Evolutionary conservation across 2,113 vertebrate genomes (phyloP).

Genomic region (Mobula birostris): DNA sequence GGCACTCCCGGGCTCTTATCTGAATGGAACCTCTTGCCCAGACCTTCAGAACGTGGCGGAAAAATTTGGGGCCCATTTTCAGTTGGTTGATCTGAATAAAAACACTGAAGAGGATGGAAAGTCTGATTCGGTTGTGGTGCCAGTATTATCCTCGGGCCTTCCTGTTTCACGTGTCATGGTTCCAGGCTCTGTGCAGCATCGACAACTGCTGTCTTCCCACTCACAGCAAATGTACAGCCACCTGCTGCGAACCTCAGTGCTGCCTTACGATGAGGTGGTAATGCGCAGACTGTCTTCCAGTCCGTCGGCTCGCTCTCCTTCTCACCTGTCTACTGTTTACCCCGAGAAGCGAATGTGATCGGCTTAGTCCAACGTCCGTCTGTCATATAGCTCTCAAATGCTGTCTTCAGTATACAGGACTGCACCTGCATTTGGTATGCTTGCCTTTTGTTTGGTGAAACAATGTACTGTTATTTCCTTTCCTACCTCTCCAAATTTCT

Average conservation of each 20-base stretch:
- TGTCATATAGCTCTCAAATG: neutral
- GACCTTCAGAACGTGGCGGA: constrained; percentile 17
- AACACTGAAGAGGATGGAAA: neutral
- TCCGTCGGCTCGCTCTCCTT: neutral
- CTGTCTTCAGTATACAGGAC: neutral
- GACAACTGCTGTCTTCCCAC: constrained; percentile 24
- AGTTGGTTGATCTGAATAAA: constrained; percentile 33
- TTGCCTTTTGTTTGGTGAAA: neutral
- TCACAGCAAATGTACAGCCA: constrained; percentile 33
- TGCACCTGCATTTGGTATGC: neutral
- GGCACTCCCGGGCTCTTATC: neutral
- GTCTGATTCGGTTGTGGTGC: constrained; percentile 3
- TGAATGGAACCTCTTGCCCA: neutral
- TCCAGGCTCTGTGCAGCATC: neutral
- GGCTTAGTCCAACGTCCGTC: neutral
- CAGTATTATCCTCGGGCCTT: neutral
- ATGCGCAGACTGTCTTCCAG: constrained; percentile 16
- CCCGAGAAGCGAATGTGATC: constrained; percentile 18
- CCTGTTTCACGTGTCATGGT: neutral
- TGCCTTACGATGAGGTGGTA: constrained; percentile 26
- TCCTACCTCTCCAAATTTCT: neutral
- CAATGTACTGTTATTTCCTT: neutral
- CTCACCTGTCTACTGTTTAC: constrained; percentile 8
- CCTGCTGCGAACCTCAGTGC: constrained; percentile 1
- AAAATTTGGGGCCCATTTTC: constrained; percentile 30